Evolutionary conservation across 2,888 invertebrate species (phyloP), one percentile per base, ranked within the genome.

Genomic region (Andricus quercusramuli): DNA sequence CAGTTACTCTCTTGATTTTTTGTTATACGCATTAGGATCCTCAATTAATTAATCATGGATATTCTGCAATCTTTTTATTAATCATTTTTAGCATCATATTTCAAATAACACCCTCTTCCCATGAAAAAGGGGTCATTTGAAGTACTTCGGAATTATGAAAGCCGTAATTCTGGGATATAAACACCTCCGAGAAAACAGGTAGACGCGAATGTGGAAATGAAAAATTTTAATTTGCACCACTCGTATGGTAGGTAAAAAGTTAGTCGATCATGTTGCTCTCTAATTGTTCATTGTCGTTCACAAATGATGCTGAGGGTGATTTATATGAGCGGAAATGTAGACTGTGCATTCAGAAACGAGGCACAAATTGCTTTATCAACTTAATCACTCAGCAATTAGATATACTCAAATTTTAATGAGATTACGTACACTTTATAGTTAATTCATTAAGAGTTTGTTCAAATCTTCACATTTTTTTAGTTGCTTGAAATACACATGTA

Each of bases 211-310:
- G 29, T 29, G 37, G 32, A 51, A 51, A 56, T 37, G n/a, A n/a
- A 74, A 74, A 37, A 56, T 37, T n/a, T 74, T 74, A 74, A 74
- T 74, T 74, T 74, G 29, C 74, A 32, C n/a, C n/a, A 37, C 56
- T 56, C 20, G n/a, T 51, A 17, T 41, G 29, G 22, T n/a, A 44
- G 47, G n/a, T 74, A 67, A 74, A 76, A 66, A 76, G 77, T 76
- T 74, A 22, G 64, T 66, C 70, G 66, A 66, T 70, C 78, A 8
- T 80, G 80, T 80, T 56, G 77, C 68, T 44, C 68, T 67, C 32
- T 81, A 81, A 81, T 81, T 81, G 77, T 77, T 79, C 68, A 70
- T 65, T 81, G 77, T 77, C 79, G 77, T 79, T 81, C 77, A 44
- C 70, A 81, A 51, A 37, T 77, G 67, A 56, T 64, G 11, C 70